phyloP scores from a whole-genome alignment of 1,140 invertebrate genomes.

The Polyergus mexicanus region DNA sequence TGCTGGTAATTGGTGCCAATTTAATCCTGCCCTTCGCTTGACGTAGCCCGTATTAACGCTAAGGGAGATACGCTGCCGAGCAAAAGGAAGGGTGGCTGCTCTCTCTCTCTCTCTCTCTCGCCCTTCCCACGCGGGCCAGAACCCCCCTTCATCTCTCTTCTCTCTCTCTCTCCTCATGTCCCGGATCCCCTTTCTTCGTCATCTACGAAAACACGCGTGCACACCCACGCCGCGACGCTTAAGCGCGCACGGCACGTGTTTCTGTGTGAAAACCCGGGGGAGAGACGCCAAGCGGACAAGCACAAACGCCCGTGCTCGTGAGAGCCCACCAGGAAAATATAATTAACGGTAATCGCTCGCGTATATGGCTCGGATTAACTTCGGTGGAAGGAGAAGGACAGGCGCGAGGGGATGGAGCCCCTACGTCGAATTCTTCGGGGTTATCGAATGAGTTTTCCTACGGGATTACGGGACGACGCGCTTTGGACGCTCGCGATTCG shows the following conservation, averaged over 20 bases:
- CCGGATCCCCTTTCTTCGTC: slow-evolving; percentile 57
- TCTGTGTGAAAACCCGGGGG: slow-evolving; percentile 53
- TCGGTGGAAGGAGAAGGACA: slow-evolving; percentile 61
- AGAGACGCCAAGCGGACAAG: slow-evolving; percentile 48
- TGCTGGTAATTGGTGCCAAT: slow-evolving; percentile 91
- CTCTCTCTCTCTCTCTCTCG: slow-evolving; percentile 41
- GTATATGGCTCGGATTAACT: slow-evolving; percentile 86
- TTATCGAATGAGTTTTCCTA: slow-evolving; percentile 78
- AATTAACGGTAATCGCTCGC: slow-evolving; percentile 87
- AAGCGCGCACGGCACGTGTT: slow-evolving; percentile 68
- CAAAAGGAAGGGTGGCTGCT: slow-evolving; percentile 67
- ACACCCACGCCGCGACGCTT: slow-evolving; percentile 59
- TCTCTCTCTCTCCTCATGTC: slow-evolving; percentile 72
- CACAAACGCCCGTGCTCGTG: slow-evolving; percentile 58
- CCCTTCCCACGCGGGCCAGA: slow-evolving; percentile 80
- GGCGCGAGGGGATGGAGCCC: slow-evolving; percentile 51
- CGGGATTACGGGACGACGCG: slow-evolving; percentile 70
- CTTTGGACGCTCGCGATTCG: slow-evolving; percentile 20
- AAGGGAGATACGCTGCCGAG: slow-evolving; percentile 74
- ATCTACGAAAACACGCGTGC: slow-evolving; percentile 71
- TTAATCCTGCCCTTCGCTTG: slow-evolving; percentile 87
- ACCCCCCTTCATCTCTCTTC: slow-evolving; percentile 51
- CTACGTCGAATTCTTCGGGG: slow-evolving; percentile 81
- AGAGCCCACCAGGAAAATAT: slow-evolving; percentile 84
- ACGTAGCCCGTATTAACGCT: slow-evolving; percentile 84